Evolutionary conservation across 2,888 invertebrate species (phyloP).

Genomic region (Lottia gigantea): DNA sequence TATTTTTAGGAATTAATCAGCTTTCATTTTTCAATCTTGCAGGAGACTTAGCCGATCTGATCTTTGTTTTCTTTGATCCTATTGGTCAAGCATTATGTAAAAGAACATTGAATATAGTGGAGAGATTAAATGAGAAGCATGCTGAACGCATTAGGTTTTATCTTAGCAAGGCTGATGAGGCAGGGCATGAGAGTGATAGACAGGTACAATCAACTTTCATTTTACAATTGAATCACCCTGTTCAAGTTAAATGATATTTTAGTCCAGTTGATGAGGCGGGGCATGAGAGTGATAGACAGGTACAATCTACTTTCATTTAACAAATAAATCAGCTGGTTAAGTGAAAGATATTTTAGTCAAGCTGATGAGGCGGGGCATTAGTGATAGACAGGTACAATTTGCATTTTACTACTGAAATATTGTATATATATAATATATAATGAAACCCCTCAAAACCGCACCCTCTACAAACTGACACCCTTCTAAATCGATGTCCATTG

Average conservation of each 20-base stretch:
- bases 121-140: conserved; percentile 71
- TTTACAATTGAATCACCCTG: too few species aligned
- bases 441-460: too few species aligned
- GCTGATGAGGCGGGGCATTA: too few species aligned
- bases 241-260: too few species aligned
- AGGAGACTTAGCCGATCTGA: conserved; percentile 71
- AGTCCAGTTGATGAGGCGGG: conserved; percentile 75
- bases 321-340: too few species aligned
- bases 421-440: too few species aligned
- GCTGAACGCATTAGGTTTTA: conserved; percentile 72
- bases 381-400: too few species aligned
- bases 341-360: too few species aligned
- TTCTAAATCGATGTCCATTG: too few species aligned
- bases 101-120: conserved; percentile 72
- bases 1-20: not conserved
- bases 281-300: conserved; percentile 73
- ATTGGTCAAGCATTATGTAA: conserved; percentile 74
- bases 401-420: too few species aligned
- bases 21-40: conserved; percentile 14
- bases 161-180: conserved; percentile 74
- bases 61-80: conserved; percentile 75
- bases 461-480: too few species aligned
- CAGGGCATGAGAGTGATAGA: conserved; percentile 73
- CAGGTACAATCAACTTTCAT: conserved; percentile 64
- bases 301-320: conserved; percentile 32